These are phyloP conservation scores for Nebria brevicollis DNA, from an alignment of 2,888 invertebrate genomes.

Conservation along the genomic window DNA sequence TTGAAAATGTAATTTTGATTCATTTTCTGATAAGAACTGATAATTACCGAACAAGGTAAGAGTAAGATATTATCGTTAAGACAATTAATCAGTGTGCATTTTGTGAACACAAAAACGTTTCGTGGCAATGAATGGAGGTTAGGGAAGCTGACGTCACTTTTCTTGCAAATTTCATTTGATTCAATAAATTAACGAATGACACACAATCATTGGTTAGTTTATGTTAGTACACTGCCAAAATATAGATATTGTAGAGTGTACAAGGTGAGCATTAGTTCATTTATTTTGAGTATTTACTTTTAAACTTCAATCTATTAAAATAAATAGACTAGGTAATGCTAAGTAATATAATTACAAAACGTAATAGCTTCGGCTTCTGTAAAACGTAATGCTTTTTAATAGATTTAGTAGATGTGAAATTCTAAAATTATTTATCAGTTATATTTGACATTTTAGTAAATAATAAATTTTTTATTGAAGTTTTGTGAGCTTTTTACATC, in stretches of 20 bases:
- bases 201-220: constrained; percentile 7
- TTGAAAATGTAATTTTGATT: too few relatives aligned
- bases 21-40: neutral
- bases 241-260: too few relatives aligned
- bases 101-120: neutral
- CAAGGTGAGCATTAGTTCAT: too few relatives aligned
- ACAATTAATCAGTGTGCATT: neutral
- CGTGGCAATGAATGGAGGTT: constrained; percentile 9
- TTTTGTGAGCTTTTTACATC: too few relatives aligned
- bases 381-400: constrained; percentile 35
- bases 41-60: constrained; percentile 19
- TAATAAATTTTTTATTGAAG: neutral
- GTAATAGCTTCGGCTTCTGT: constrained; percentile 38
- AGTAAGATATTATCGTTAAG: constrained; percentile 38
- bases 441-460: neutral
- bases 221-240: too few relatives aligned
- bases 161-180: neutral
- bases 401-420: constrained; percentile 20
- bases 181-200: neutral
- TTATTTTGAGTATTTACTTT: constrained; percentile 11
- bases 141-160: constrained; percentile 15
- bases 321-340: neutral
- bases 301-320: neutral
- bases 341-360: constrained; percentile 23
- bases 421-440: constrained; percentile 14